Evolutionary conservation across 2,797 vertebrate genomes (phyloP), one percentile per base, ranked within the genome.

Genomic region (Ceyx erithaca): DNA sequence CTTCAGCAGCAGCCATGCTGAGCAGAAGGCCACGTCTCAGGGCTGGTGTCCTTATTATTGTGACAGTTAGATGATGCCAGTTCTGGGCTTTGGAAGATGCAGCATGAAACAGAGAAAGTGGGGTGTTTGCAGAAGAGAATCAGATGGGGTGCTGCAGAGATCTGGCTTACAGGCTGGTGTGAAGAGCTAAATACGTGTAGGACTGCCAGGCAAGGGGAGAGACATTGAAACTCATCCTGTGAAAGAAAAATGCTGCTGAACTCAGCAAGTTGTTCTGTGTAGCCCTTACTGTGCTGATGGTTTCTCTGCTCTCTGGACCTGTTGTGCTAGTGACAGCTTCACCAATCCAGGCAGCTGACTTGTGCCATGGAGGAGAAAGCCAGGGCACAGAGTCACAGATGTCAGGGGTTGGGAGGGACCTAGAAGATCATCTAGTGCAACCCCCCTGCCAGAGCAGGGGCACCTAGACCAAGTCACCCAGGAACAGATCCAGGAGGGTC

Each of bases 191-290:
- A 62, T 61, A 23, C 4, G 5, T 66, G 26, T 37, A 55, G 79
- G 12, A 35, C 46, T 87, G 66, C 51, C 93, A 89, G 72, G 64
- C 3, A 6, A 48, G 20, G 45, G 77, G 35, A 84, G 35, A 83
- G 69, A 78, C 28, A n/a, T 40, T 85, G 66, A 87, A 95, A 90
- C 2, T 14, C 54, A 66, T 87, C 58, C 66, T 75, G 43, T 71
- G 80, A 76, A 57, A 84, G 64, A 70, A 61, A 87, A 80, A 33
- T 84, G 69, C 55, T 85, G 90, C 90, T 95, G 89, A 95, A 71
- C 69, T 93, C 83, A 90, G 89, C 90, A 94, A 89, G 69, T 73
- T 85, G 37, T 62, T 94, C 80, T 83, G 58, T 25, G 26, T 91
- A 87, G 55, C 66, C 51, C 37, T 85, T 92, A 40, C 58, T 2